phyloP scores from a whole-genome alignment of 1,140 invertebrate species.

The Mesaphorura yosii region DNA sequence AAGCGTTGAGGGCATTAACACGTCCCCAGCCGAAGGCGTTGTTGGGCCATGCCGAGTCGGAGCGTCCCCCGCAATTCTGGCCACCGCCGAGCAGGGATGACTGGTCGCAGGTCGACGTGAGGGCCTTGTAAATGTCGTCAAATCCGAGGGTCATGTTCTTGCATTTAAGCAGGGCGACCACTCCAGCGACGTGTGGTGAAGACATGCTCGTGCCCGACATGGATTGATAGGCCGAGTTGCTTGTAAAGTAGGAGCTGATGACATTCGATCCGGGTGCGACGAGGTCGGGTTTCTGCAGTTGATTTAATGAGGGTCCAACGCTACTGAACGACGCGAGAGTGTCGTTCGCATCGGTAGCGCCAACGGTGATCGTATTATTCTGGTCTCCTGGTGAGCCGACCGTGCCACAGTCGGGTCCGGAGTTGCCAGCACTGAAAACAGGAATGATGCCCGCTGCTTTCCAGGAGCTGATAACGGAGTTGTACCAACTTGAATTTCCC shows the following conservation, averaged over 20 bases:
- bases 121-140: neutral
- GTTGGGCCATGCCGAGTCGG: neutral
- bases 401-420: neutral
- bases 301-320: neutral
- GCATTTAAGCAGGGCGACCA: neutral
- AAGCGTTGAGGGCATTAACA: neutral
- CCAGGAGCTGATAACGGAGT: neutral
- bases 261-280: slow-evolving; percentile 16
- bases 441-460: slow-evolving; percentile 12
- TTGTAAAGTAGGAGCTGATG: slow-evolving; percentile 2
- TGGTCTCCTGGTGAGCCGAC: slow-evolving; percentile 2
- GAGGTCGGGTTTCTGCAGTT: slow-evolving; percentile 17
- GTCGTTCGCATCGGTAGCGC: neutral
- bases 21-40: neutral
- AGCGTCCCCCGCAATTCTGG: neutral
- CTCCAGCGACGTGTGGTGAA: neutral
- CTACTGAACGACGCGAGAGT: neutral
- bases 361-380: slow-evolving; percentile 7
- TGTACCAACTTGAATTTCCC: neutral
- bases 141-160: neutral
- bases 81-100: neutral
- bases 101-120: neutral
- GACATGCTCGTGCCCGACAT: neutral
- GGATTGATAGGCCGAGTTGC: slow-evolving; percentile 3
- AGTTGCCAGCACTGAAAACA: slow-evolving; percentile 9